A percentile compares a stretch with the other conserved stretches of the same genome.
Evolutionary conservation across 2,113 vertebrate species (phyloP).

Genomic region (Isichthys henryi): DNA sequence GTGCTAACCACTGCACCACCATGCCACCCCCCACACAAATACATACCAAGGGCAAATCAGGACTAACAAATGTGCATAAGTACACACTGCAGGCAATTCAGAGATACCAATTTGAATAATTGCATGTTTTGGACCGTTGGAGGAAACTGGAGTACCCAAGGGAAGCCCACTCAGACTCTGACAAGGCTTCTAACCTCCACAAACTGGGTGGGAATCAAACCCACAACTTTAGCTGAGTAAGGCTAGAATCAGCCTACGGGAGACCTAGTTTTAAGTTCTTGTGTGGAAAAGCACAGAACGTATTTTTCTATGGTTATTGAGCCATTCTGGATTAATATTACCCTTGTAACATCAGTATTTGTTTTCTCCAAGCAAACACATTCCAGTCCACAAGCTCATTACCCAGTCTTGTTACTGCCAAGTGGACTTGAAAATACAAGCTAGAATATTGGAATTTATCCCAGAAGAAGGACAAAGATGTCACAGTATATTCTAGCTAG

Average conservation of each 20-base stretch:
- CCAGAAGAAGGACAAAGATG: background rate
- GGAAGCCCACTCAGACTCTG: background rate
- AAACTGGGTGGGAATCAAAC: background rate
- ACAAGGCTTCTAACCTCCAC: background rate
- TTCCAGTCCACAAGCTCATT: background rate
- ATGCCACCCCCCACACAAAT: too few species aligned
- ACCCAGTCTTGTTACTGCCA: background rate
- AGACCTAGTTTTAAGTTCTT: background rate
- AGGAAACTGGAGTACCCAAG: background rate
- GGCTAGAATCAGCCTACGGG: background rate
- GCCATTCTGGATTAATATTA: background rate
- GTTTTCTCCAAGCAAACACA: background rate
- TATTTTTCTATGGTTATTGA: background rate
- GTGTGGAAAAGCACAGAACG: background rate
- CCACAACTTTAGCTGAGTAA: background rate
- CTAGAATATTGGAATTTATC: background rate
- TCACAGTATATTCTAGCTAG: background rate
- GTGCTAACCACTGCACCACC: too few species aligned
- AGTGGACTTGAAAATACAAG: conserved; percentile 4
- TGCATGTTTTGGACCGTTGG: background rate
- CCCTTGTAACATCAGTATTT: background rate
- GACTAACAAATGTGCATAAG: background rate
- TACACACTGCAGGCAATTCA: background rate
- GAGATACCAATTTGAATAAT: background rate
- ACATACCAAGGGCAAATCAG: background rate